These are phyloP conservation scores for Lamproptera curius DNA, from an alignment of 2,888 invertebrate species.

Conservation along the genomic window DNA sequence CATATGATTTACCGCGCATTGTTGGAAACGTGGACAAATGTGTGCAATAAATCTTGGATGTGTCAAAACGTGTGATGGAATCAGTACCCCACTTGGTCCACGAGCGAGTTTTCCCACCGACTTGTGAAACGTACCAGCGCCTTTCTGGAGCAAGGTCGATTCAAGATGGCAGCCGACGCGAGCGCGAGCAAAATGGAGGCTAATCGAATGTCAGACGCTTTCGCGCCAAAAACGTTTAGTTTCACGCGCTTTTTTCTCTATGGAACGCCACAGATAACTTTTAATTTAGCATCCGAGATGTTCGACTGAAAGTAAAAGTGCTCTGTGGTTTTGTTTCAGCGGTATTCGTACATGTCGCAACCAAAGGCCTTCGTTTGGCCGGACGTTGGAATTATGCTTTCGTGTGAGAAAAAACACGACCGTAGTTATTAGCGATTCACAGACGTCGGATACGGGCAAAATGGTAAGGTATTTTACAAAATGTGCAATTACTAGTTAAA, in stretches of 20 bases:
- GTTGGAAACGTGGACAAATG: slow-evolving; percentile 5
- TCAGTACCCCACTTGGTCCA: slow-evolving; percentile 47
- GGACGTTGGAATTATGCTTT: slow-evolving; percentile 48
- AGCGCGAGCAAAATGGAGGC: slow-evolving; percentile 40
- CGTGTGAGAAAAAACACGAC: slow-evolving; percentile 52
- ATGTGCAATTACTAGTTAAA: slow-evolving; percentile 20
- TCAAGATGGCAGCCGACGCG: slow-evolving; percentile 57
- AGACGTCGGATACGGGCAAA: slow-evolving; percentile 36
- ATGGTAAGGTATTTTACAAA: slow-evolving; percentile 25
- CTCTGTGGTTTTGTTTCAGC: slow-evolving; percentile 21
- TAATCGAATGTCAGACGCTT: slow-evolving; percentile 59
- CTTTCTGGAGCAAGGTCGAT: slow-evolving; percentile 71
- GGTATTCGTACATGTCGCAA: slow-evolving; percentile 38
- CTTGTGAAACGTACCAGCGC: slow-evolving; percentile 62
- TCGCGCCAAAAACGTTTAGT: slow-evolving; percentile 46
- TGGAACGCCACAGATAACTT: slow-evolving; percentile 13
- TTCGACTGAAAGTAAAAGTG: slow-evolving; percentile 34
- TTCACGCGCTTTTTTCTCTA: slow-evolving; percentile 13
- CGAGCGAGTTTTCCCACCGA: slow-evolving; percentile 55
- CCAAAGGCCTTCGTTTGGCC: slow-evolving; percentile 39
- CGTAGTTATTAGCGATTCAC: slow-evolving; percentile 29
- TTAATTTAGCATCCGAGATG: slow-evolving; percentile 15
- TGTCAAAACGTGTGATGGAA: slow-evolving; percentile 33
- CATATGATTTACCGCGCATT: not conserved
- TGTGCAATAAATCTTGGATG: slow-evolving; percentile 11